Evolutionary conservation across 1,140 invertebrate genomes (phyloP).

Genomic region (Galendromus occidentalis): DNA sequence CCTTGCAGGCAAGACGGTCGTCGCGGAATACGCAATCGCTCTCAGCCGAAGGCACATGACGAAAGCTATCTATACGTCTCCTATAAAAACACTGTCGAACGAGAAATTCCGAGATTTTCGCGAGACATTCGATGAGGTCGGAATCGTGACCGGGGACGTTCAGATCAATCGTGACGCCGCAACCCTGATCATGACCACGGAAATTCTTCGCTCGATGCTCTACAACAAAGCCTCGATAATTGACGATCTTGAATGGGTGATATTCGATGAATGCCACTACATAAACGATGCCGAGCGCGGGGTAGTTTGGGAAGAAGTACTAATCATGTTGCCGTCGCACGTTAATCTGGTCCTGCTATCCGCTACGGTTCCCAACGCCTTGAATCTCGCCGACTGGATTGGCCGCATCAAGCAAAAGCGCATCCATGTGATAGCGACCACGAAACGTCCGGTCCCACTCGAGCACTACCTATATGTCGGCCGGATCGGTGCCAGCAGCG

Average conservation of each 20-base stretch:
- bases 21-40: slow-evolving; percentile 92
- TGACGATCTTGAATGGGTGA: slow-evolving; percentile 90
- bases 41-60: slow-evolving; percentile 79
- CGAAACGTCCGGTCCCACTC: slow-evolving; percentile 79
- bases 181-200: slow-evolving; percentile 98
- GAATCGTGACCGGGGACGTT: slow-evolving; percentile 37
- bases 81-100: slow-evolving; percentile 97
- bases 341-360: slow-evolving; percentile 92
- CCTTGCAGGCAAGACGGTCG: slow-evolving; percentile 60
- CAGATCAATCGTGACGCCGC: slow-evolving; percentile 81
- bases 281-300: slow-evolving; percentile 94
- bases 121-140: slow-evolving; percentile 33
- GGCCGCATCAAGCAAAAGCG: slow-evolving; percentile 76
- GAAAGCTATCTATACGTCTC: slow-evolving; percentile 88
- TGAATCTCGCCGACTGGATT: slow-evolving; percentile 94
- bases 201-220: slow-evolving; percentile 87
- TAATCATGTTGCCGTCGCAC: slow-evolving; percentile 81
- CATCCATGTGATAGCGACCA: slow-evolving; percentile 83
- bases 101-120: slow-evolving; percentile 98
- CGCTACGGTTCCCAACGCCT: slow-evolving; percentile 90
- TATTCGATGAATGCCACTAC: slow-evolving; percentile 99
- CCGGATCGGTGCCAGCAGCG: slow-evolving; percentile 50
- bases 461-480: slow-evolving; percentile 85
- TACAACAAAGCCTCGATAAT: slow-evolving; percentile 87
- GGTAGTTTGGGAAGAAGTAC: slow-evolving; percentile 97